These are phyloP conservation scores for Dolichomitus sp. DNA, from an alignment of 2,888 invertebrate genomes.

Conservation along the genomic window DNA sequence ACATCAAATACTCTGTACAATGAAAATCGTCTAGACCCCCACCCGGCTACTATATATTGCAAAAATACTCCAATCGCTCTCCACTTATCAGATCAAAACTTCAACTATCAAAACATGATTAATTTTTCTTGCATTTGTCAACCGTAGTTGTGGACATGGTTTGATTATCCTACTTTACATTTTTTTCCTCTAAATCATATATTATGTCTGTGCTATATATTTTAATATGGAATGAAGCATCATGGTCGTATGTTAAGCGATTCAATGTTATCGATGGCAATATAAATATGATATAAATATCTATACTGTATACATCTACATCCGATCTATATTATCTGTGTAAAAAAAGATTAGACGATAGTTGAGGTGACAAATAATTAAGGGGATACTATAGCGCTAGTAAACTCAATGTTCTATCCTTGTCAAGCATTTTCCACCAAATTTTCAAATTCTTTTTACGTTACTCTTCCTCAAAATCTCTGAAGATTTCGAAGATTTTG, in stretches of 20 bases:
- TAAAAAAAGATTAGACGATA: slow-evolving; percentile 30
- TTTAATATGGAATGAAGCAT: slow-evolving; percentile 80
- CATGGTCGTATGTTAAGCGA: slow-evolving; percentile 76
- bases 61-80: slow-evolving; percentile 7
- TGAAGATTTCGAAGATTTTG: too few relatives aligned
- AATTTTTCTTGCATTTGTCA: slow-evolving; percentile 55
- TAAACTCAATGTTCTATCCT: too few relatives aligned
- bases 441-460: too few relatives aligned
- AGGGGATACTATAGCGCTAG: too few relatives aligned
- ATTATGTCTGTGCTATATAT: slow-evolving; percentile 66
- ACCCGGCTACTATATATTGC: slow-evolving; percentile 17
- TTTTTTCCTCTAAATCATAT: slow-evolving; percentile 56
- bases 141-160: slow-evolving; percentile 64
- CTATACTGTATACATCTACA: slow-evolving; percentile 33
- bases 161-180: slow-evolving; percentile 58
- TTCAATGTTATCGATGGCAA: slow-evolving; percentile 66
- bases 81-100: slow-evolving; percentile 8
- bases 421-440: too few relatives aligned
- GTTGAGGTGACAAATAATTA: neutral
- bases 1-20: neutral
- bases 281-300: slow-evolving; percentile 53
- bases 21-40: slow-evolving; percentile 7
- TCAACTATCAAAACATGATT: slow-evolving; percentile 34
- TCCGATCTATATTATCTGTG: slow-evolving; percentile 19
- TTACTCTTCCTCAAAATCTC: too few relatives aligned